These are phyloP conservation scores for Melanotaenia pygmaea DNA, from an alignment of 2,797 vertebrate species.

Conservation along the genomic window DNA sequence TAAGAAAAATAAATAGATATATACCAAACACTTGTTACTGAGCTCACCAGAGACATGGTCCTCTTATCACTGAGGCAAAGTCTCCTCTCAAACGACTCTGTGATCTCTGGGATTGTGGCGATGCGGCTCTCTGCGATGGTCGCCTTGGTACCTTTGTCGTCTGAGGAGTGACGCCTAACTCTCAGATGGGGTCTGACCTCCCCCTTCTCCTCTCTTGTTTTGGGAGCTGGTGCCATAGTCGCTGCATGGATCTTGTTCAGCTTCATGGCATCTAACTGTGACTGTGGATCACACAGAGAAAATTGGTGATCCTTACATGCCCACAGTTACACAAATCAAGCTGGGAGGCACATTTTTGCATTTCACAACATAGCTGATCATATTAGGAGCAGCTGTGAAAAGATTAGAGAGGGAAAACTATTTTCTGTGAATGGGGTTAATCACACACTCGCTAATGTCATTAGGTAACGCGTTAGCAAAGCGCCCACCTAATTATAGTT, in stretches of 20 bases:
- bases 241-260: conserved; percentile 79
- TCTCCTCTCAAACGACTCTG: conserved; percentile 87
- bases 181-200: conserved; percentile 76
- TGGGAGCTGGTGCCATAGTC: conserved; percentile 74
- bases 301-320: background rate
- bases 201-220: conserved; percentile 81
- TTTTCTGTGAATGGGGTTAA: conserved; percentile 27
- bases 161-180: conserved; percentile 80
- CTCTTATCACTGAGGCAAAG: conserved; percentile 82
- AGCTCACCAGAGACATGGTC: conserved; percentile 83
- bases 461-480: conserved; percentile 44
- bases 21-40: background rate
- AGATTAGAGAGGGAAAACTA: conserved; percentile 1
- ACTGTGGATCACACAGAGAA: conserved; percentile 69
- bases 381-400: background rate
- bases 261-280: conserved; percentile 86
- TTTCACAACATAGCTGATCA: background rate
- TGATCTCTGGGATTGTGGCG: conserved; percentile 87
- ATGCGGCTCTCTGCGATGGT: conserved; percentile 74
- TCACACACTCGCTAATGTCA: conserved; percentile 23
- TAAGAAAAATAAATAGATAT: background rate
- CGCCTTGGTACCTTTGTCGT: conserved; percentile 74
- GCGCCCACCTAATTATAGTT: conserved; percentile 40
- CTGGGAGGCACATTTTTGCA: background rate
- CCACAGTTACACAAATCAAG: background rate